Conservation (phyloP, 1,140 invertebrate genomes). For the Drosophila virilis region DNA sequence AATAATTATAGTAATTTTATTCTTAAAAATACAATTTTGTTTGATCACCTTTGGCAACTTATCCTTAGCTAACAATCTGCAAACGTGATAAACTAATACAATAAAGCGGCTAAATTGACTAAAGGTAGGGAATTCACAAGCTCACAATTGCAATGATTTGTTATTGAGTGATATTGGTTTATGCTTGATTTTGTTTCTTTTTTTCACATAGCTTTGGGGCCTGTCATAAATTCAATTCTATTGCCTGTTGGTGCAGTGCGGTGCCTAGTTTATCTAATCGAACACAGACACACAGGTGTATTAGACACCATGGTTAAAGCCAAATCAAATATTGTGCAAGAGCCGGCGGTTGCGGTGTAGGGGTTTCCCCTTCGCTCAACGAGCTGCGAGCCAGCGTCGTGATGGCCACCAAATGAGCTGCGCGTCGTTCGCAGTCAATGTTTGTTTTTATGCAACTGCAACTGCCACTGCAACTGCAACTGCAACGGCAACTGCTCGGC, state of each 20-base stretch:
- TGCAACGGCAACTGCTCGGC: conserved; percentile 29
- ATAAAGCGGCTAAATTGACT: neutral
- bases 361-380: conserved; percentile 7
- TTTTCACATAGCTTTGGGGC: neutral
- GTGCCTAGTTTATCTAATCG: conserved; percentile 36
- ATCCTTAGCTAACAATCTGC: neutral
- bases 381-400: conserved; percentile 16
- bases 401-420: conserved; percentile 42
- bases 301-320: conserved; percentile 27
- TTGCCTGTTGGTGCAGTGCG: conserved; percentile 11
- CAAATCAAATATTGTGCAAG: conserved; percentile 61
- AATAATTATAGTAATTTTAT: neutral
- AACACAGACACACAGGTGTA: conserved; percentile 12
- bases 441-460: conserved; percentile 62
- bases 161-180: conserved; percentile 4
- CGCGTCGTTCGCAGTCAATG: conserved; percentile 55
- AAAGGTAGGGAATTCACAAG: neutral
- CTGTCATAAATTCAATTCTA: conserved; percentile 42
- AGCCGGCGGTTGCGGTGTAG: conserved; percentile 22
- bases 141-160: conserved; percentile 9
- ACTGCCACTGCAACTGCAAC: conserved; percentile 49
- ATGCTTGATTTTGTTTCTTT: neutral
- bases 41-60: neutral
- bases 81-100: neutral
- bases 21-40: too few species aligned